phyloP scores from a whole-genome alignment of 2,797 vertebrate species.

The Sebastolobus alascanus region DNA sequence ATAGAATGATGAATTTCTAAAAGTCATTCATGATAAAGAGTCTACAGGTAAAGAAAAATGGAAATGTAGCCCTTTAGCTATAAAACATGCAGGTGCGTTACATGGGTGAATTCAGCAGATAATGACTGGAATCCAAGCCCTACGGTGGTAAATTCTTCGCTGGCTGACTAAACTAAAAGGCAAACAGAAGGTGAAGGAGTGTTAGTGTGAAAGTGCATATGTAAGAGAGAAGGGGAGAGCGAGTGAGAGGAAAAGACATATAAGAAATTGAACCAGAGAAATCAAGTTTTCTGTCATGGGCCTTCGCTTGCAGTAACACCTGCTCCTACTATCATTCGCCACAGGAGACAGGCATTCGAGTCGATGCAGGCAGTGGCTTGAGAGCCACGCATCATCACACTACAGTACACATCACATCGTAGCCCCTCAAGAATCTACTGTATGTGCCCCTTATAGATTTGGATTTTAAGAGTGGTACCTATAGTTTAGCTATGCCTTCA shows the following conservation, averaged over 20 bases:
- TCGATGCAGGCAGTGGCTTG: constrained; percentile 71
- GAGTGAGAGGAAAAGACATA: constrained; percentile 32
- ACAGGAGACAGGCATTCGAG: constrained; percentile 72
- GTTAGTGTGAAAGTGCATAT: constrained; percentile 30
- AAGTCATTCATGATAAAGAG: neutral
- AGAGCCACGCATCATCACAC: constrained; percentile 43
- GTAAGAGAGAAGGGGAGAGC: constrained; percentile 12
- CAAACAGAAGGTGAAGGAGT: constrained; percentile 31
- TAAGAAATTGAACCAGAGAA: constrained; percentile 19
- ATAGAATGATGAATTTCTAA: constrained; percentile 11
- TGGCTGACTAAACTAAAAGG: constrained; percentile 55
- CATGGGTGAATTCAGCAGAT: constrained; percentile 68
- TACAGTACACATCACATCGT: neutral
- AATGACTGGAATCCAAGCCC: constrained; percentile 72
- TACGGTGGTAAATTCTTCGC: constrained; percentile 56
- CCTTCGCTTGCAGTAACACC: constrained; percentile 75
- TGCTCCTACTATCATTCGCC: constrained; percentile 69
- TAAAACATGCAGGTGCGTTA: constrained; percentile 44
- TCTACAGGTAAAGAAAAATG: constrained; percentile 30
- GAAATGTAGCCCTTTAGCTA: constrained; percentile 31
- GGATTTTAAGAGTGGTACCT: neutral
- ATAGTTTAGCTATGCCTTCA: constrained; percentile 8
- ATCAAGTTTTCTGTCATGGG: constrained; percentile 52
- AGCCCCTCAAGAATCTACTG: neutral
- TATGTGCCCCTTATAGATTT: neutral